A percentile compares a stretch with the other conserved stretches of the same genome.
Conservation (phyloP, 2,113 vertebrate genomes). For the Saguinus imperator region DNA sequence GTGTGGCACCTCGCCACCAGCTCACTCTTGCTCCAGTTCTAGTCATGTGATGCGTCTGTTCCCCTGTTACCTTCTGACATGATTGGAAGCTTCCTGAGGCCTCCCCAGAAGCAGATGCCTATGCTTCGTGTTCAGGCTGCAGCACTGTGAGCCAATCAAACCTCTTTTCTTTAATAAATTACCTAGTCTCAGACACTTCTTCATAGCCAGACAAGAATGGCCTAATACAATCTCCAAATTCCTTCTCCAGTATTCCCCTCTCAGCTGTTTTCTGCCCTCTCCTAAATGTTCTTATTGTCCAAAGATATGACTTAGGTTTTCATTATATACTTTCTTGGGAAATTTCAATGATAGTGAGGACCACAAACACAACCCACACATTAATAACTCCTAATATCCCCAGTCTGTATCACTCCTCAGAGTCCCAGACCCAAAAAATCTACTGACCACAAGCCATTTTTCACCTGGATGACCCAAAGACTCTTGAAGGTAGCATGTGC, state of each 20-base stretch:
- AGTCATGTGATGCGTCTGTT: too few relatives aligned
- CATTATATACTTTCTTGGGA: neutral
- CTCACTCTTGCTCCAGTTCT: too few relatives aligned
- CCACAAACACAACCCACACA: neutral
- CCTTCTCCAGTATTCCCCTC: neutral
- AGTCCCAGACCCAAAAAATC: neutral
- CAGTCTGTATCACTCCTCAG: neutral
- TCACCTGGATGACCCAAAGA: neutral
- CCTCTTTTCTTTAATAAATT: too few relatives aligned
- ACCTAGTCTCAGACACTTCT: too few relatives aligned
- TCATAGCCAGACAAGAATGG: too few relatives aligned
- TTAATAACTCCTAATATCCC: neutral
- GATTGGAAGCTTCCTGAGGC: too few relatives aligned
- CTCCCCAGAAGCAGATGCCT: too few relatives aligned
- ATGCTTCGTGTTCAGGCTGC: too few relatives aligned
- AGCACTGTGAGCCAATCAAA: too few relatives aligned
- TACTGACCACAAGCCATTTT: neutral
- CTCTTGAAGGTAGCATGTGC: rapidly evolving
- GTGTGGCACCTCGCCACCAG: too few relatives aligned
- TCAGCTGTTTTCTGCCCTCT: neutral
- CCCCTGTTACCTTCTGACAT: too few relatives aligned
- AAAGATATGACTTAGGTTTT: neutral
- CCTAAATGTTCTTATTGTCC: neutral
- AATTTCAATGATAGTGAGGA: neutral
- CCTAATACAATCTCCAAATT: neutral